A percentile compares a stretch with the other conserved stretches of the same genome.
phyloP scores from a whole-genome alignment of 2,797 vertebrate species.

The Sitta carolinensis region DNA sequence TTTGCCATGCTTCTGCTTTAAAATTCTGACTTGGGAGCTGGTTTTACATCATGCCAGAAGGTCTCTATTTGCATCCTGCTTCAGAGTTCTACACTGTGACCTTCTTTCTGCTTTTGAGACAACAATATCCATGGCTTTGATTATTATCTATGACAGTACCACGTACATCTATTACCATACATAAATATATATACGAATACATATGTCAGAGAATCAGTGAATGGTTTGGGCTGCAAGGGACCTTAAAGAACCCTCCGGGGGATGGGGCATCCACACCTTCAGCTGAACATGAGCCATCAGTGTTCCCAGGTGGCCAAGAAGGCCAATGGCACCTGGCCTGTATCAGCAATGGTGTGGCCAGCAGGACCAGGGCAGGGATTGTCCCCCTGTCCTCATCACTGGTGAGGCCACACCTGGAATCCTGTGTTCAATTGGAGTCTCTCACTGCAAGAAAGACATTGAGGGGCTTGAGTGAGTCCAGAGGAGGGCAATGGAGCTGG shows the following conservation, averaged over 20 bases:
- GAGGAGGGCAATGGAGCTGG: not conserved
- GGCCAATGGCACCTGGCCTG: not conserved
- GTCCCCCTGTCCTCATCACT: rapidly evolving
- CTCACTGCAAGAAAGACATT: rapidly evolving
- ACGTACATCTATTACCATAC: not conserved
- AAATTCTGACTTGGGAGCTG: not conserved
- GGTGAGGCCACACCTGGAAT: not conserved
- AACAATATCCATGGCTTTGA: not conserved
- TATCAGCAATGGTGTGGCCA: not conserved
- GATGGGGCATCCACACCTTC: not conserved
- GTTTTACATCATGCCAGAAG: not conserved
- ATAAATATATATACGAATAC: not conserved
- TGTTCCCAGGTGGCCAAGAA: not conserved
- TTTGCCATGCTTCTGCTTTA: not conserved
- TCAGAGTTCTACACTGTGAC: not conserved
- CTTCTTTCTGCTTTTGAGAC: not conserved
- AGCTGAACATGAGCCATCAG: not conserved
- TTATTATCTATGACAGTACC: not conserved
- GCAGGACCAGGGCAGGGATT: not conserved
- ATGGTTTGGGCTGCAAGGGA: not conserved
- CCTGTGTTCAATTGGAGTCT: not conserved
- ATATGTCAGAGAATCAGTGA: not conserved
- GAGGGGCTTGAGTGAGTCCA: rapidly evolving
- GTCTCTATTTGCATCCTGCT: not conserved
- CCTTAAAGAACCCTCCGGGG: rapidly evolving